Evolutionary conservation across 2,888 invertebrate species (phyloP), one percentile per base, ranked within the genome.

Genomic region (Pristionchus arcanus): DNA sequence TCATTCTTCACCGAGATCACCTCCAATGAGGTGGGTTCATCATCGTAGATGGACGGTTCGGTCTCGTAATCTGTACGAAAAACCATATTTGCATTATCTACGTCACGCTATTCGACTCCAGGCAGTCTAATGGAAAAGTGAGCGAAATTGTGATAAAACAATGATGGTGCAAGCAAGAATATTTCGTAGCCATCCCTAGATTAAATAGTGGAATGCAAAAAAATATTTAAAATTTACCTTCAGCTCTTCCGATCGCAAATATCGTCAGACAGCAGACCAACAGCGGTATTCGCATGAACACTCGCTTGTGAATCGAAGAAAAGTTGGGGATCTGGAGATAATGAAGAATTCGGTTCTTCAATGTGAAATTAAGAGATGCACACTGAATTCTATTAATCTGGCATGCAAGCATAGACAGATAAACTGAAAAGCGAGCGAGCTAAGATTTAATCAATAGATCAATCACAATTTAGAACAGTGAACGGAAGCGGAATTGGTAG

Each of bases 1-100:
- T 88, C 87, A 49, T 88, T 88, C 87, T 88, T 88, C 15, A 88
- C 87, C 5, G 87, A 74, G 55, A 88, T 34, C 16, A 88, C 55
- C 74, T 88, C 71, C 2, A 88, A 5, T 0, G 87, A 34, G 28
- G 37, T 34, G 0, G 55, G 49, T 37, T 85, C 59, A 25, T 85
- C 84, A 25, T 85, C 84, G 59, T 85, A 85, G 19, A 85, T 85
- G 37, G 28, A 53, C 2, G 81, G 11, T n/a, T n/a, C 53, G 25
- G 59, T 59, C 31, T 85, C 84, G 34, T 42, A 85, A 59, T 42
- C 55, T 85, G 59, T 1, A 34, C n/a, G 81, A n/a, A 81, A 81
- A 49, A 77, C 21, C 13, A 42, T 28, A n/a, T n/a, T n/a, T n/a
- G n/a, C n/a, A n/a, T n/a, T n/a, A n/a, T n/a, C n/a, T n/a, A n/a